These are phyloP conservation scores for Lithophane leautieri DNA, from an alignment of 2,888 invertebrate genomes.

Conservation along the genomic window DNA sequence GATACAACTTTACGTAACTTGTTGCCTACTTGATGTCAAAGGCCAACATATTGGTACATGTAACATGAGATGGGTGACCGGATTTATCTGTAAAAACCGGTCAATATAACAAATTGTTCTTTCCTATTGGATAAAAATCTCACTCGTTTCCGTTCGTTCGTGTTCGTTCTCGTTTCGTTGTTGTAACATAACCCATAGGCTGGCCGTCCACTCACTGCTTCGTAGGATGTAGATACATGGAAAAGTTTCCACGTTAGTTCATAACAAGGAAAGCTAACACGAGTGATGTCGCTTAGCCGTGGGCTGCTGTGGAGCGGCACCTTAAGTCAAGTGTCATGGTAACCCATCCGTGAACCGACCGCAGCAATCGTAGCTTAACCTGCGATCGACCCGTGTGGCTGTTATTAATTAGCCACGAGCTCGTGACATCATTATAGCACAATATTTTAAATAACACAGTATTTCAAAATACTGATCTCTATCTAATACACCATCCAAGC, in stretches of 20 bases:
- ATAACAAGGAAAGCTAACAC: no score
- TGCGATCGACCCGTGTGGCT: background rate
- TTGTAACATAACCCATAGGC: background rate
- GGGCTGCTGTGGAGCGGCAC: no score
- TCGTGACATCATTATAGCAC: no score
- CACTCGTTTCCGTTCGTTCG: background rate
- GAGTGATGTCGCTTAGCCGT: no score
- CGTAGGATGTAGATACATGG: background rate
- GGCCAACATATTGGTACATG: background rate
- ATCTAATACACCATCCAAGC: background rate
- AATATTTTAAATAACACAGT: background rate
- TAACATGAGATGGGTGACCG: background rate
- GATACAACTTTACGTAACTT: constrained; percentile 32
- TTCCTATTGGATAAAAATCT: no score
- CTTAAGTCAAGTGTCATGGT: no score
- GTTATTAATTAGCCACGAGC: background rate
- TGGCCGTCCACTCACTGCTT: background rate
- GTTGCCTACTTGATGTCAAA: constrained; percentile 10
- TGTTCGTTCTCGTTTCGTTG: no score
- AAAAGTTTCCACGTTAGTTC: background rate
- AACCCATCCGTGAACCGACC: no score
- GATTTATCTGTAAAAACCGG: background rate
- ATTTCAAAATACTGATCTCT: background rate
- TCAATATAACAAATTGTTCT: background rate
- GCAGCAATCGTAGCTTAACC: no score